These are phyloP conservation scores for Diogma glabrata DNA, from an alignment of 2,888 invertebrate species.

Conservation along the genomic window DNA sequence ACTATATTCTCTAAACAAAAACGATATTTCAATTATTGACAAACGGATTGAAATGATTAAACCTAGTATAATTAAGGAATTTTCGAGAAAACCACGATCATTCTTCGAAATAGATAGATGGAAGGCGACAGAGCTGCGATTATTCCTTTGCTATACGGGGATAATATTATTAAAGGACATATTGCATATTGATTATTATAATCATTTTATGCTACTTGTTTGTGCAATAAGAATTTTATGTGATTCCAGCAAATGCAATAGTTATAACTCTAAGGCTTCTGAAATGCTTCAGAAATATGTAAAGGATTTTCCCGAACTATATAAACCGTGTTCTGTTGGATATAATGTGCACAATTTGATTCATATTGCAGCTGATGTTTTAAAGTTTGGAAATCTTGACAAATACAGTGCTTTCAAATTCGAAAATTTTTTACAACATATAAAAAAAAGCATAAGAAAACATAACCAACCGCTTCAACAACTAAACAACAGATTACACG, in stretches of 20 bases:
- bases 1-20: conserved; percentile 4
- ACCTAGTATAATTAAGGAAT: neutral
- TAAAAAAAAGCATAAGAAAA: conserved; percentile 5
- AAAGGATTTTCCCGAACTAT: conserved; percentile 7
- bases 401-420: conserved; percentile 9
- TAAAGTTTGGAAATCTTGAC: conserved; percentile 11
- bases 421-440: conserved; percentile 3
- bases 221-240: neutral
- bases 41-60: neutral
- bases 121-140: neutral
- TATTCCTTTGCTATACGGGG: neutral
- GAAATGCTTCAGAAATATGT: conserved; percentile 8
- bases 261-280: conserved; percentile 6
- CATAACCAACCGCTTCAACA: neutral
- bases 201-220: neutral
- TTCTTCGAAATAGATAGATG: neutral
- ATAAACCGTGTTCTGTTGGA: conserved; percentile 3
- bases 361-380: conserved; percentile 4
- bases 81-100: neutral
- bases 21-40: neutral
- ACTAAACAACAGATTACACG: neutral
- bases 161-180: neutral
- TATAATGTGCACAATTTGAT: conserved; percentile 13
- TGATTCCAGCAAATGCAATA: neutral
- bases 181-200: neutral